Percentiles rank a stretch among this genome's conserved stretches.
Conservation (phyloP, 2,797 vertebrate species). For the Rhinophrynus dorsalis region DNA sequence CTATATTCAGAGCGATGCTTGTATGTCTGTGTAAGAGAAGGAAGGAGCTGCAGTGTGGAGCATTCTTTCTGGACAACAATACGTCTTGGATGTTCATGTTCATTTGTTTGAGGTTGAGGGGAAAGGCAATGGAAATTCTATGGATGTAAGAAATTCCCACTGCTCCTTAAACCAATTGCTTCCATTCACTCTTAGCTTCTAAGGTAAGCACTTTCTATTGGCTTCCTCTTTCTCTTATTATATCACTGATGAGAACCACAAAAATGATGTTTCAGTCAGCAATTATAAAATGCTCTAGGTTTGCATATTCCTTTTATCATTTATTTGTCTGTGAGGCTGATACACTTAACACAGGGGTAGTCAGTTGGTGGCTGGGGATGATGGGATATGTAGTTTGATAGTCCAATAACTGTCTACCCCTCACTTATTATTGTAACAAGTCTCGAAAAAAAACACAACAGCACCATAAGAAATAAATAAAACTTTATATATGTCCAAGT, state of each 20-base stretch:
- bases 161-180: neutral
- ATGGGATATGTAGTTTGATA: too few relatives aligned
- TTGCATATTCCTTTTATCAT: too few relatives aligned
- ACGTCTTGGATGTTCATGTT: slow-evolving; percentile 24
- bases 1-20: slow-evolving; percentile 45
- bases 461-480: too few relatives aligned
- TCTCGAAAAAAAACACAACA: too few relatives aligned
- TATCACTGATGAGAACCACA: neutral
- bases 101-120: neutral
- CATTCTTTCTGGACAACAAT: slow-evolving; percentile 28
- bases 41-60: slow-evolving; percentile 33
- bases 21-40: slow-evolving; percentile 35
- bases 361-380: too few relatives aligned
- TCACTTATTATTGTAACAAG: too few relatives aligned
- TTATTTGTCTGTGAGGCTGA: too few relatives aligned
- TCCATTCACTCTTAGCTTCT: neutral
- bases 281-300: too few relatives aligned
- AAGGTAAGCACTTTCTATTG: neutral
- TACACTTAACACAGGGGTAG: too few relatives aligned
- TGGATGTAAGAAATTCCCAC: neutral
- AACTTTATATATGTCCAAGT: too few relatives aligned
- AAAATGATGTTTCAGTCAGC: neutral
- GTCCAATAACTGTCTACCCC: too few relatives aligned
- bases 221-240: neutral
- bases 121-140: neutral